Evolutionary conservation across 2,113 vertebrate genomes (phyloP), one percentile per base, ranked within the genome.

Genomic region (Stigmatopora argus): DNA sequence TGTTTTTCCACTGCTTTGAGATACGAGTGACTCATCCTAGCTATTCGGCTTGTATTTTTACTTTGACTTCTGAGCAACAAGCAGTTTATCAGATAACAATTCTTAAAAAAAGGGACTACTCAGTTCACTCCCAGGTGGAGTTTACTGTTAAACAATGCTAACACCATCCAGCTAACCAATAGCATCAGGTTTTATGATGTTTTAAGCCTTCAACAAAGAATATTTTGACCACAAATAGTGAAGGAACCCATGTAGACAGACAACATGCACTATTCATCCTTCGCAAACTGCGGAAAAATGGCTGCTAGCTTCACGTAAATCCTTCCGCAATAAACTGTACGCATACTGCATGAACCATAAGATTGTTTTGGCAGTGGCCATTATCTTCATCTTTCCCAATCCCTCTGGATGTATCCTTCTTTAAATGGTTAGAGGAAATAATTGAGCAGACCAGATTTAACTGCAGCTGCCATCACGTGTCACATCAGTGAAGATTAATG

Each of bases 401-500:
- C 53, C 26, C 5, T 56, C 26, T 31, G 23, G 13, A 15, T 56
- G 14, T 56, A 15, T 17, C 10, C 2, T 56, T 7, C 14, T 56
- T 6, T 31, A 17, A 34, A 56, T 17, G 5, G 46, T 48, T 17
- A 5, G 7, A 17, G 2, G 11, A 53, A 13, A 53, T 6, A 3
- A 13, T 55, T 23, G 1, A 14, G 21, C 23, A 26, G 21, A 15
- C 23, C 21, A 23, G 10, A 26, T 53, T 53, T 23, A 12, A 19
- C 21, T 53, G 51, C 52, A 5, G 21, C 51, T 53, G 51, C 23
- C 23, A 56, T 31, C 12, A 15, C 10, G 23, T 56, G 53, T 56
- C 53, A 56, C 53, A 34, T 56, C 23, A 31, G 14, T 53, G 53
- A 56, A 56, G 53, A 56, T 56, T 17, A 56, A 31, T 31, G 53